Evolutionary conservation across 2,113 vertebrate genomes (phyloP).

Genomic region (Ovis aries): DNA sequence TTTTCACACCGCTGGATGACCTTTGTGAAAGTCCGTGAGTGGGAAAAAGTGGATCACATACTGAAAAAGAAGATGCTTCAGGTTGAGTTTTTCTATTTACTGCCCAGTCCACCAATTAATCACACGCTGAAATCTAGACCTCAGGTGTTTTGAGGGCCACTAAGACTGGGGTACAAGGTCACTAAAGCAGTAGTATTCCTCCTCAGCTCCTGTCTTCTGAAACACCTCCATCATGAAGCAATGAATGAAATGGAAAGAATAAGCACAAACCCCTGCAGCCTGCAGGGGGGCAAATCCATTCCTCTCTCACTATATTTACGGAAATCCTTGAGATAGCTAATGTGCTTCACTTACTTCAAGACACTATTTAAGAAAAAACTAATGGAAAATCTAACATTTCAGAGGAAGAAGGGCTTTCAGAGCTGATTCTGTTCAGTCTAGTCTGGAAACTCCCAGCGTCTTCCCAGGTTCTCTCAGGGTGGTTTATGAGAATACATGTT

Average conservation of each 20-base stretch:
- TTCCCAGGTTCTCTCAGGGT: background rate
- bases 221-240: background rate
- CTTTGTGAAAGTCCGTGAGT: background rate
- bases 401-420: background rate
- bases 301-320: background rate
- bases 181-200: background rate
- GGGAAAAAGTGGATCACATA: background rate
- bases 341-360: background rate
- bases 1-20: background rate
- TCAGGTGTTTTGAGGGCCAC: background rate
- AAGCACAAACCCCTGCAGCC: background rate
- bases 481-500: background rate
- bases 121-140: background rate
- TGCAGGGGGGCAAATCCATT: background rate
- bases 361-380: background rate
- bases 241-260: background rate
- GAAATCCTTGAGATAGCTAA: background rate
- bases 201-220: background rate
- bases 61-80: background rate
- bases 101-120: background rate
- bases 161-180: background rate
- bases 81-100: background rate
- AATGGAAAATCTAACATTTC: background rate
- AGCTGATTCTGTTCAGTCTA: background rate
- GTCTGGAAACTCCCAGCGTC: background rate